Evolutionary conservation across 2,888 invertebrate genomes (phyloP), one percentile per base, ranked within the genome.

Genomic region (Hofmannophila pseudospretella): DNA sequence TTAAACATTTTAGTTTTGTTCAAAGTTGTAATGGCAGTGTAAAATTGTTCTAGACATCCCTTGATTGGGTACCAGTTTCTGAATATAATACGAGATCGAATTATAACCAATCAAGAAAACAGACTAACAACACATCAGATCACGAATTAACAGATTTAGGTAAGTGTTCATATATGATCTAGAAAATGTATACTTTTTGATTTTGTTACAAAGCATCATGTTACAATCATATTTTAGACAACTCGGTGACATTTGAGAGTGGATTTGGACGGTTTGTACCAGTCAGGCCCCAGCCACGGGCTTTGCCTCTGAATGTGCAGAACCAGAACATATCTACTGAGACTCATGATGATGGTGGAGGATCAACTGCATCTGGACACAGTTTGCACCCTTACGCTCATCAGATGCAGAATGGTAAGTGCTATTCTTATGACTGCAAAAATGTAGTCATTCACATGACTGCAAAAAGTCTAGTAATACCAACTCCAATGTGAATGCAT

Each of bases 11-110:
- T 20, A 20, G 19, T 19, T 19, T 19, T 20, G 8, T 3, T 20
- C 3, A 20, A 20, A 20, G 20, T 8, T 20, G 8, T 20, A 22
- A 23, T 23, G 2, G n/a, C n/a, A 23, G 4, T 23, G 2, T 23
- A 23, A 16, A 23, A 23, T 23, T 23, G 23, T 82, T 85, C 63
- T 72, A 88, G 88, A 82, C 85, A 41, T 82, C 87, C 47, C 66
- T 88, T 58, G 88, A 88, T 66, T 88, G 87, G 88, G 82, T 88
- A 44, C 87, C 88, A 35, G 87, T 87, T 31, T 85, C 88, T 26
- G 88, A 88, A 65, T 86, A 86, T 54, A 87, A 87, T 51, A 64
- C 75, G 45, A 75, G 87, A 60, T 57, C 74, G 34, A 84, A 82
- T 61, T 80, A 84, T 61, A 84, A 77, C 54, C 82, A 85, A 51